Conservation (phyloP, 2,888 invertebrate genomes). For the Tipula unca region DNA sequence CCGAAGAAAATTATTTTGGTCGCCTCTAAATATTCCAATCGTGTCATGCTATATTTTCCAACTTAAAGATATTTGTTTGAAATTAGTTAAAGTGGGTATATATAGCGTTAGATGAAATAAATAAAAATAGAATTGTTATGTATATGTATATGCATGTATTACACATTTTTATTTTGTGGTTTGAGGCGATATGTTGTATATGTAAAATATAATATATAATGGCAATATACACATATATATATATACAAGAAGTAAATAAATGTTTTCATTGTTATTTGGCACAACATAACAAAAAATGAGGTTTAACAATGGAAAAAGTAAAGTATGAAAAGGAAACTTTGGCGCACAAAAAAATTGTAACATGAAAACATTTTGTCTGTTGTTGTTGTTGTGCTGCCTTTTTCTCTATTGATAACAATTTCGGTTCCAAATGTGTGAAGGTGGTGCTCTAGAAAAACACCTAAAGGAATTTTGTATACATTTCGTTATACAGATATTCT, state of each 20-base stretch:
- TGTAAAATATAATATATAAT: not conserved
- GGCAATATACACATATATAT: not conserved
- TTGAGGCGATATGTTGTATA: not conserved
- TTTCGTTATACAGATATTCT: not conserved
- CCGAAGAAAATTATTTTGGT: not conserved
- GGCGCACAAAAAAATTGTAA: not conserved
- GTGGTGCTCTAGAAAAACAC: not conserved
- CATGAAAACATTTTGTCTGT: not conserved
- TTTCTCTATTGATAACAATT: not conserved
- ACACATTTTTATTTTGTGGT: not conserved
- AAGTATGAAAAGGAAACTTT: not conserved
- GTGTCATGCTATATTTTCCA: not conserved
- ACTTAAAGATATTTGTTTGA: not conserved
- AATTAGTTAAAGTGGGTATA: not conserved
- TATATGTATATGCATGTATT: not conserved
- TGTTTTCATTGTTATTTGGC: not conserved
- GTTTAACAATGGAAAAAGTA: not conserved
- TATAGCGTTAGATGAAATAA: not conserved
- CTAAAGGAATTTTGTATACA: not conserved
- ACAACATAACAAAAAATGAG: not conserved
- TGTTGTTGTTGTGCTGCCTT: not conserved
- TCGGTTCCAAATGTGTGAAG: not conserved
- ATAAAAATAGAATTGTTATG: not conserved
- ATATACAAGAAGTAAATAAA: conserved; percentile 8
- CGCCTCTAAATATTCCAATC: not conserved